phyloP scores from a whole-genome alignment of 2,888 invertebrate species.

The Eumerus sabulonum region DNA sequence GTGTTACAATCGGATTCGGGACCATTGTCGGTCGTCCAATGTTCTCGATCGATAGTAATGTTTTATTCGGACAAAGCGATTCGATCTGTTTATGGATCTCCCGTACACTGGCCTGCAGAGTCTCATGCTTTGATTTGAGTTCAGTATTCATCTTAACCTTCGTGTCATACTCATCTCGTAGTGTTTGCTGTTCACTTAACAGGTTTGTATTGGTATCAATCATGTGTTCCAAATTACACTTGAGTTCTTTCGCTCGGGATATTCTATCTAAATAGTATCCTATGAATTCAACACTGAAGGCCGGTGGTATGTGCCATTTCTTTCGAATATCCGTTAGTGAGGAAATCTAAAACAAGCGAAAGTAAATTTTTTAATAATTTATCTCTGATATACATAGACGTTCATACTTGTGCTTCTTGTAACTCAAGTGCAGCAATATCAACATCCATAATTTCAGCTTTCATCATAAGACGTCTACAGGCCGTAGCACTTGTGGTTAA shows the following conservation, averaged over 20 bases:
- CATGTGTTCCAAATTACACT: slow-evolving; percentile 87
- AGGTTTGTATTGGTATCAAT: slow-evolving; percentile 87
- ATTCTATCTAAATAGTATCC: slow-evolving; percentile 96
- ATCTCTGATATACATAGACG: background rate
- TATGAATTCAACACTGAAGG: slow-evolving; percentile 96
- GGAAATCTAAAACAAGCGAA: slow-evolving; percentile 80
- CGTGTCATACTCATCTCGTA: slow-evolving; percentile 89
- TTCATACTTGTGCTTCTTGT: slow-evolving; percentile 86
- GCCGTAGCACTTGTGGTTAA: slow-evolving; percentile 95
- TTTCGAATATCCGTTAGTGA: slow-evolving; percentile 91
- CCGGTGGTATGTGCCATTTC: slow-evolving; percentile 96
- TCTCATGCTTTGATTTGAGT: slow-evolving; percentile 82
- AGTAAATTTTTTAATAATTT: background rate
- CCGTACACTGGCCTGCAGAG: slow-evolving; percentile 82
- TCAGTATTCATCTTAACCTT: slow-evolving; percentile 84
- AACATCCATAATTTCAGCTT: slow-evolving; percentile 94
- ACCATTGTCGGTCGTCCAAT: slow-evolving; percentile 79
- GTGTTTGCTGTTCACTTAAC: slow-evolving; percentile 87
- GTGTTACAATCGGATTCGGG: slow-evolving; percentile 76
- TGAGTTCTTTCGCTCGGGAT: slow-evolving; percentile 88
- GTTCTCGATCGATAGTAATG: slow-evolving; percentile 81
- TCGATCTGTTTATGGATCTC: slow-evolving; percentile 82
- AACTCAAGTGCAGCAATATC: slow-evolving; percentile 89
- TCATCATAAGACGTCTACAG: slow-evolving; percentile 88
- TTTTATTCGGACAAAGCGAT: slow-evolving; percentile 82